phyloP scores from a whole-genome alignment of 2,113 vertebrate genomes.

The Cygnus buccinator region DNA sequence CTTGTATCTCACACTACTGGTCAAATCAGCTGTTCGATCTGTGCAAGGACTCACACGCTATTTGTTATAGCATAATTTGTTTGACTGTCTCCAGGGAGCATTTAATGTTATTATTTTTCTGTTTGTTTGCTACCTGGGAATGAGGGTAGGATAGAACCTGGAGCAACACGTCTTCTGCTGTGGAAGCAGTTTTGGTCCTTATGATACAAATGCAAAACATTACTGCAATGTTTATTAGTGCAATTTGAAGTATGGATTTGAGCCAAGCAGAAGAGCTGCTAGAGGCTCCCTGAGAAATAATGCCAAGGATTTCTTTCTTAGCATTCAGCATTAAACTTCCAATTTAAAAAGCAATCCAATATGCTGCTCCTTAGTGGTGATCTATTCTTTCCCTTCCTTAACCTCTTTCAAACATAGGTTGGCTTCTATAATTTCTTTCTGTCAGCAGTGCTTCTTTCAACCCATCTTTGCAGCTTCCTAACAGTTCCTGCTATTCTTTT shows the following conservation, averaged over 20 bases:
- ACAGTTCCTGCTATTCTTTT: not conserved
- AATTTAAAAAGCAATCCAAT: not conserved
- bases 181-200: not conserved
- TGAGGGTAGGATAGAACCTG: not conserved
- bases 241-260: not conserved
- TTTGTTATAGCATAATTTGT: not conserved
- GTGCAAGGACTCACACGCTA: not conserved
- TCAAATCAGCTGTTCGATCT: not conserved
- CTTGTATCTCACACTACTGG: not conserved
- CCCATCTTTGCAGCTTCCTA: not conserved
- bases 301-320: not conserved
- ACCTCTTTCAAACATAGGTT: not conserved
- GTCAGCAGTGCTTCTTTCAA: not conserved
- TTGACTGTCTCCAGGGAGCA: not conserved
- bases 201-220: not conserved
- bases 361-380: not conserved
- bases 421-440: not conserved
- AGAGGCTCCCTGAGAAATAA: not conserved
- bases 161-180: not conserved
- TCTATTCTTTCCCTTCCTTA: not conserved
- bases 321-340: not conserved
- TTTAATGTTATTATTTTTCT: not conserved
- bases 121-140: not conserved
- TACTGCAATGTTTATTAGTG: not conserved
- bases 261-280: not conserved